Evolutionary conservation across 1,140 invertebrate species (phyloP).

Genomic region (Brachystomella parvula): DNA sequence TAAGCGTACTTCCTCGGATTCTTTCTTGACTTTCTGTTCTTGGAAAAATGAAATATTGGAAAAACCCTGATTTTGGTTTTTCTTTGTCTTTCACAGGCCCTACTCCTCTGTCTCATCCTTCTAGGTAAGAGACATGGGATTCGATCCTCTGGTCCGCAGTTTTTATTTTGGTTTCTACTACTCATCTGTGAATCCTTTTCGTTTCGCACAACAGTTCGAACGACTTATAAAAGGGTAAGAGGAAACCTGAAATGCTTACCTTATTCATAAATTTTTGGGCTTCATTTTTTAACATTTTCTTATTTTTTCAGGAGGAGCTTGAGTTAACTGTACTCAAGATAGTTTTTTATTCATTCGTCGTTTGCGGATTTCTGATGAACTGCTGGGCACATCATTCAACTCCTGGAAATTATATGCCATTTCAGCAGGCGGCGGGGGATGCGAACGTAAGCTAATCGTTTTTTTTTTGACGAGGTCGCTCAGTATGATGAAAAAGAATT

Average conservation of each 20-base stretch:
- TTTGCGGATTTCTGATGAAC: slow-evolving; percentile 67
- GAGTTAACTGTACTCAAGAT: slow-evolving; percentile 42
- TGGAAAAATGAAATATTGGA: neutral
- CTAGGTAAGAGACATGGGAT: slow-evolving; percentile 75
- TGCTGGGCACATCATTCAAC: slow-evolving; percentile 69
- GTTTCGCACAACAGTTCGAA: slow-evolving; percentile 51
- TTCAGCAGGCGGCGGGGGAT: neutral
- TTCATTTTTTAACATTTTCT: neutral
- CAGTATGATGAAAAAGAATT: neutral
- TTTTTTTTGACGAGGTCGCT: neutral
- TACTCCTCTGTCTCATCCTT: slow-evolving; percentile 58
- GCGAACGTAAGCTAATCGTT: neutral
- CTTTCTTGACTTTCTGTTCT: neutral
- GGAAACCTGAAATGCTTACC: neutral
- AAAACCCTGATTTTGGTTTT: slow-evolving; percentile 41
- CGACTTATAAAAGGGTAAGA: neutral
- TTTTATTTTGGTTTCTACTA: slow-evolving; percentile 78
- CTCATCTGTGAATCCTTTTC: slow-evolving; percentile 61
- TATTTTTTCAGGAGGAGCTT: neutral
- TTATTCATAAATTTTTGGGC: neutral
- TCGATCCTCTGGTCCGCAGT: slow-evolving; percentile 75
- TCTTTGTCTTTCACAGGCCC: slow-evolving; percentile 46
- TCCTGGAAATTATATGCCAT: slow-evolving; percentile 32
- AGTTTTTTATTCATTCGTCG: slow-evolving; percentile 66
- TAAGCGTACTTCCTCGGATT: slow-evolving; percentile 3